These are phyloP conservation scores for Camponotus fellah DNA, from an alignment of 2,888 invertebrate genomes.

Conservation along the genomic window DNA sequence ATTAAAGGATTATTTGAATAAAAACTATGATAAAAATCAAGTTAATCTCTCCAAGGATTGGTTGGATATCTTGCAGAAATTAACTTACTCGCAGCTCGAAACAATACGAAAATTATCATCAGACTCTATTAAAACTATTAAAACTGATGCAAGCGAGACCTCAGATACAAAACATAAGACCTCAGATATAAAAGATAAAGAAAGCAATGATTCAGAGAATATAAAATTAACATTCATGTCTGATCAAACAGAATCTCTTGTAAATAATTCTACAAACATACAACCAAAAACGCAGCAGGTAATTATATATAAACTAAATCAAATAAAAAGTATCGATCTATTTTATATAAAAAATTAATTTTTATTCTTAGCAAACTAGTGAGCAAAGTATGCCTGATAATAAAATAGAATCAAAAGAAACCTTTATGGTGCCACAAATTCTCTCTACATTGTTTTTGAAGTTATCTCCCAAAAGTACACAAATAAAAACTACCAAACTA, in stretches of 20 bases:
- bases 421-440: constrained; percentile 84
- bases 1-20: constrained; percentile 86
- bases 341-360: not conserved
- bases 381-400: constrained; percentile 41
- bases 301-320: constrained; percentile 19
- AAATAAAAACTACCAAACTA: constrained; percentile 50
- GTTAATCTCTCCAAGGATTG: constrained; percentile 87
- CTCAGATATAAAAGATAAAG: constrained; percentile 53
- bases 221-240: constrained; percentile 47
- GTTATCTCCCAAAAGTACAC: constrained; percentile 80
- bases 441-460: constrained; percentile 85
- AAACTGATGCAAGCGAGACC: constrained; percentile 15
- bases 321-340: constrained; percentile 7
- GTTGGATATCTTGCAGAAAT: constrained; percentile 86
- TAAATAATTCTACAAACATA: not conserved
- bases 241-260: constrained; percentile 15
- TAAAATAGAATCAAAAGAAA: constrained; percentile 64
- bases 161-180: constrained; percentile 50
- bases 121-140: constrained; percentile 6
- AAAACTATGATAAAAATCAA: constrained; percentile 85
- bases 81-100: constrained; percentile 82
- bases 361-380: constrained; percentile 40
- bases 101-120: constrained; percentile 73
- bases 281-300: constrained; percentile 32
- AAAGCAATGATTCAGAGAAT: constrained; percentile 52